Evolutionary conservation across 2,797 vertebrate genomes (phyloP).

Genomic region (Microctenopoma steveboyesi): DNA sequence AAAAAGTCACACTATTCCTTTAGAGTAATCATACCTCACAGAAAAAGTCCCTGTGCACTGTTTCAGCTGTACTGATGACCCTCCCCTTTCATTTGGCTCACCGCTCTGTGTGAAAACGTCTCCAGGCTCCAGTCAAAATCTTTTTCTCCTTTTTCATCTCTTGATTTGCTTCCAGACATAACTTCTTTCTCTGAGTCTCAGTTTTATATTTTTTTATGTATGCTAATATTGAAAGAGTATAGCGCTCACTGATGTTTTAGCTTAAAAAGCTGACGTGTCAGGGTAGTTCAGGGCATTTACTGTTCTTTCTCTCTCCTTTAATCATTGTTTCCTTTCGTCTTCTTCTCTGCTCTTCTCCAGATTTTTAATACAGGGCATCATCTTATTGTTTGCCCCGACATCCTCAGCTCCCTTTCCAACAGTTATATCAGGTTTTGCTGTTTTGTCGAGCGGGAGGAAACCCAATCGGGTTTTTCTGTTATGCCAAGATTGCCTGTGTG

Average conservation of each 20-base stretch:
- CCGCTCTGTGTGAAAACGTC: slow-evolving; percentile 17
- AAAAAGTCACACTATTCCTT: neutral
- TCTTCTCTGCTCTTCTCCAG: neutral
- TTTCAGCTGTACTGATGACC: slow-evolving; percentile 4
- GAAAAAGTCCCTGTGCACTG: slow-evolving; percentile 1
- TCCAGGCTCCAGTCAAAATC: slow-evolving; percentile 28
- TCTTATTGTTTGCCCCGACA: slow-evolving; percentile 13
- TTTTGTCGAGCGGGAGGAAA: slow-evolving; percentile 33
- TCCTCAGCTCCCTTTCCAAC: neutral
- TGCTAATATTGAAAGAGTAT: neutral
- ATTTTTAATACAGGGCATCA: slow-evolving; percentile 19
- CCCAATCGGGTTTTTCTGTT: slow-evolving; percentile 18
- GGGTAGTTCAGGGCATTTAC: neutral
- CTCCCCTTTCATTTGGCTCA: slow-evolving; percentile 8
- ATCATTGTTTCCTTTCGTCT: neutral
- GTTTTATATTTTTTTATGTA: slow-evolving; percentile 4
- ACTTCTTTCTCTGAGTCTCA: slow-evolving; percentile 11
- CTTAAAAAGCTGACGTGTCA: neutral
- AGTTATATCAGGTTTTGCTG: slow-evolving; percentile 8
- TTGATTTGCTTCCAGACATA: slow-evolving; percentile 23
- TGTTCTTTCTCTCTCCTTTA: neutral
- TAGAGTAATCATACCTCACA: neutral
- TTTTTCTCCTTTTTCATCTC: slow-evolving; percentile 13
- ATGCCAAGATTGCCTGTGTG: slow-evolving; percentile 6
- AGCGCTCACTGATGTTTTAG: neutral